Base-by-base conservation (phyloP, 2,888 invertebrate genomes). In the Bhutanitis thaidina region DNA sequence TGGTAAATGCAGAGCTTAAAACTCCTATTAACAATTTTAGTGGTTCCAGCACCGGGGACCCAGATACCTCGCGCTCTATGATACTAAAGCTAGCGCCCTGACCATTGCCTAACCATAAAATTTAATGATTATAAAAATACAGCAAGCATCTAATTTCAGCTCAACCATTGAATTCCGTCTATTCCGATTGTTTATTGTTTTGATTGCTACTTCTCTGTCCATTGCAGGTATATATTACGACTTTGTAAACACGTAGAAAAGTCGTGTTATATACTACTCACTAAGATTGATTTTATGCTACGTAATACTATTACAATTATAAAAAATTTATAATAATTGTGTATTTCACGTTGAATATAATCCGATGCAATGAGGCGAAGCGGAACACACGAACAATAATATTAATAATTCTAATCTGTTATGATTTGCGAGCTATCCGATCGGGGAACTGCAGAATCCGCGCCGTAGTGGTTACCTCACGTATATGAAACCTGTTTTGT, bases 111-210 rank as follows among this genome's bases (percentile, higher is more conserved):
- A n/a, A n/a, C n/a, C n/a, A n/a, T n/a, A n/a, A n/a, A n/a, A n/a
- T n/a, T n/a, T n/a, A n/a, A n/a, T n/a, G n/a, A n/a, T n/a, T 5
- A 20, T 20, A 2, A 20, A 20, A 53, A 61, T 57, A 54, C 57
- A 16, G 13, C n/a, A 15, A 52, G 49, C 55, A 55, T 60, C 52
- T 54, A 44, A 49, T 52, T 29, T 40, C 47, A 44, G 49, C 53
- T 38, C 9, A 14, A 32, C 47, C n/a, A n/a, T 52, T 51, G 51
- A 40, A 53, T 8, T 4, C 27, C 27, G 8, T 1, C 27, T 20
- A 27, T 27, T 27, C 7, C 20, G 20, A 5, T 52, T 60, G 59
- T 54, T 61, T 59, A 20, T 12, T 69, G 74, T 73, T 75, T 70
- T 71, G 63, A 67, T 63, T 69, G 65, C 67, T 51, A 41, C 13